These are phyloP conservation scores for Montipora cactus DNA, from an alignment of 64 coral and sea anemone genomes.

Conservation along the genomic window DNA sequence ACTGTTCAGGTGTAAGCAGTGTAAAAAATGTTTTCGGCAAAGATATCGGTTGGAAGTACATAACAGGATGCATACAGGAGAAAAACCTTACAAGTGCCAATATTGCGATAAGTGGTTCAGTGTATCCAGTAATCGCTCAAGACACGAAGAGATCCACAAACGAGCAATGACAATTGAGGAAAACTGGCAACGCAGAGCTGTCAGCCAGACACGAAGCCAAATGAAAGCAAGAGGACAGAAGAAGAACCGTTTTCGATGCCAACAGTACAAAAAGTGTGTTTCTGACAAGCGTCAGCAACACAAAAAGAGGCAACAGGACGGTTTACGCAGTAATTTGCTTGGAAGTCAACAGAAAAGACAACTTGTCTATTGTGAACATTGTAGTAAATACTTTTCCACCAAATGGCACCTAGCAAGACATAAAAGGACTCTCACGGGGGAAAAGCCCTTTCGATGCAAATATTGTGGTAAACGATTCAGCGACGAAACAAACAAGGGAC, in stretches of 20 bases:
- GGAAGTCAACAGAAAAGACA: background rate
- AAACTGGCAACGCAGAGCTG: background rate
- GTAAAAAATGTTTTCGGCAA: background rate
- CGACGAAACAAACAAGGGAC: background rate
- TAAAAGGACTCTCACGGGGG: background rate
- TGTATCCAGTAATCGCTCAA: background rate
- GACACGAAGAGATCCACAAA: background rate
- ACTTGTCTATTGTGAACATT: background rate
- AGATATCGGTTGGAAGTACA: background rate
- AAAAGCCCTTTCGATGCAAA: background rate
- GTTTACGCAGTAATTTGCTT: no score
- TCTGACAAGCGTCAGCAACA: background rate
- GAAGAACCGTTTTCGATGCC: no score
- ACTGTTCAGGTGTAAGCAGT: background rate
- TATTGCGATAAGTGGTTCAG: background rate
- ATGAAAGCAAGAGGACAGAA: no score
- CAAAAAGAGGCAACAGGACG: background rate
- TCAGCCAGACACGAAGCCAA: no score
- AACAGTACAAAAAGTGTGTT: no score
- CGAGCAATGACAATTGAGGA: background rate
- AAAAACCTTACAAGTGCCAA: background rate
- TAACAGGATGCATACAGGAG: background rate
- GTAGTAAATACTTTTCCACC: background rate
- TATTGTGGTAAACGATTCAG: background rate
- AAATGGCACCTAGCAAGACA: background rate